Conservation (phyloP, 92 coral and sea anemone genomes). For the Anthopleura xanthogrammica region DNA sequence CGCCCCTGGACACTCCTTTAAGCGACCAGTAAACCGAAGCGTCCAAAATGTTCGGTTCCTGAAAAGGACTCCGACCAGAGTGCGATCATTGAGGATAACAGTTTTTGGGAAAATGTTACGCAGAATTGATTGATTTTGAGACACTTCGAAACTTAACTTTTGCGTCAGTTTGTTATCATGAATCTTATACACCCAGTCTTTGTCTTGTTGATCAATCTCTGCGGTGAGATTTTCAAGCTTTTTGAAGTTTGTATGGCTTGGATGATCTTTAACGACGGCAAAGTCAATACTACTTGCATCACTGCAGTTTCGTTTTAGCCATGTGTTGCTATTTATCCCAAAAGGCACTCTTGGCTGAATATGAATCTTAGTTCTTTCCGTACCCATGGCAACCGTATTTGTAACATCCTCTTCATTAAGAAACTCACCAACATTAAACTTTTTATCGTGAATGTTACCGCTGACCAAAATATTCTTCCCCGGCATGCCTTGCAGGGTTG, state of each 20-base stretch:
- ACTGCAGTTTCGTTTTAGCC: conserved; percentile 52
- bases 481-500: conserved; percentile 33
- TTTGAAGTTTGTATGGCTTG: conserved; percentile 36
- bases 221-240: conserved; percentile 40
- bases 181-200: conserved; percentile 47
- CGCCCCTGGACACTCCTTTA: conserved; percentile 66
- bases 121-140: conserved; percentile 58
- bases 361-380: neutral
- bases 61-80: conserved; percentile 49
- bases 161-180: conserved; percentile 42
- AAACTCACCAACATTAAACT: conserved; percentile 52
- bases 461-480: conserved; percentile 41
- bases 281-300: conserved; percentile 32
- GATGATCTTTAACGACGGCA: conserved; percentile 25
- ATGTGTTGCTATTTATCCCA: conserved; percentile 45
- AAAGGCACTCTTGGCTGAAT: conserved; percentile 64
- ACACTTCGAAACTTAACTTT: conserved; percentile 39
- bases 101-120: conserved; percentile 58
- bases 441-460: conserved; percentile 45
- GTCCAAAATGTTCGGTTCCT: conserved; percentile 80
- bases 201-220: conserved; percentile 28
- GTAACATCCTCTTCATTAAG: conserved; percentile 30
- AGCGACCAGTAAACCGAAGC: conserved; percentile 50
- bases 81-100: conserved; percentile 46
- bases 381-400: conserved; percentile 24